Percentiles rank a stretch among this genome's conserved stretches.
These are phyloP conservation scores for Acipenser transmontanus DNA, from an alignment of 2,797 vertebrate species.

Conservation along the genomic window DNA sequence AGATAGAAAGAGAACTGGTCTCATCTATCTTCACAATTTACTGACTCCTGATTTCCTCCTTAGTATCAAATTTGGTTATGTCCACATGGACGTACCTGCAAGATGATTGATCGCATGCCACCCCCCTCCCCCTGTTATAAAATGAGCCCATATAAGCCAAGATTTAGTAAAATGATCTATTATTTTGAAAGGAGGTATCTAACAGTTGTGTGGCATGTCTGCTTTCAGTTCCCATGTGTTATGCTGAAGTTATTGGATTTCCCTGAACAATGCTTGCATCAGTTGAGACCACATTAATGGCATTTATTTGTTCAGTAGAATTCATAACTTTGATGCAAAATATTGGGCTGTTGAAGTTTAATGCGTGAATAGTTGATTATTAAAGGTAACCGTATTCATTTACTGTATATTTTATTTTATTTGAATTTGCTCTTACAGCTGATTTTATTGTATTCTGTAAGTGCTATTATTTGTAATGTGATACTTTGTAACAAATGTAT, in stretches of 20 bases:
- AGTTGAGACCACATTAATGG: constrained; percentile 13
- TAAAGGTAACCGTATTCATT: too few species aligned
- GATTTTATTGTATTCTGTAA: too few species aligned
- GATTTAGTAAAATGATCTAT: neutral
- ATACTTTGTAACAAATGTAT: too few species aligned
- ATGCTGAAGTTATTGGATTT: constrained; percentile 13
- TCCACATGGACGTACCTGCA: neutral
- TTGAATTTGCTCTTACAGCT: too few species aligned
- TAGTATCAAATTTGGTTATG: constrained; percentile 3
- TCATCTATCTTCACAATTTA: constrained; percentile 7
- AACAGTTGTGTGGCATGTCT: neutral
- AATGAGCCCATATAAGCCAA: neutral
- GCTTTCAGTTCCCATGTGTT: constrained; percentile 2
- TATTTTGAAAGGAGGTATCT: neutral
- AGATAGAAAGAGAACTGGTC: neutral
- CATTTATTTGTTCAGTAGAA: neutral
- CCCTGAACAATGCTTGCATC: constrained; percentile 11
- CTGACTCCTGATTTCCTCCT: neutral
- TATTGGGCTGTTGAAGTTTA: too few species aligned
- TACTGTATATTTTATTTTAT: too few species aligned
- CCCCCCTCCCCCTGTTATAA: constrained; percentile 5
- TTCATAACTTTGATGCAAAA: neutral
- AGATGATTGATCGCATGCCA: constrained; percentile 5
- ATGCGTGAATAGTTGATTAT: too few species aligned
- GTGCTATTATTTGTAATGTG: too few species aligned